phyloP scores from a whole-genome alignment of 2,797 vertebrate species.

The Lindbergichthys nudifrons region DNA sequence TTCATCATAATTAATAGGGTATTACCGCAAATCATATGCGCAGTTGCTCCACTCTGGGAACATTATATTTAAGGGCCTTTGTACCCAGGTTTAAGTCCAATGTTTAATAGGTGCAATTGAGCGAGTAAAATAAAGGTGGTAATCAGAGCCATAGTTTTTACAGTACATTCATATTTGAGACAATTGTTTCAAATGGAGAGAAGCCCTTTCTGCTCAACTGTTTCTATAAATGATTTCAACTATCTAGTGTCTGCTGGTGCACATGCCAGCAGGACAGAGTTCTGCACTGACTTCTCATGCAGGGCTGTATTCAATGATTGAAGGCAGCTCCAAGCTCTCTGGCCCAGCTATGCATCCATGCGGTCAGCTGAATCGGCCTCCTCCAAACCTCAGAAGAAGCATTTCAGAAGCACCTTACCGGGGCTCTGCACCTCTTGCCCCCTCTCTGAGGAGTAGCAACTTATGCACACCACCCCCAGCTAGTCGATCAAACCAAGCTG shows the following conservation, averaged over 20 bases:
- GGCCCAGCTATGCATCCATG: slow-evolving; percentile 51
- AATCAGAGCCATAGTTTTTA: slow-evolving; percentile 15
- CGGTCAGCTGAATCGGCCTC: slow-evolving; percentile 53
- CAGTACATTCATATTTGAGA: slow-evolving; percentile 3
- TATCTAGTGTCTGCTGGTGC: slow-evolving; percentile 7
- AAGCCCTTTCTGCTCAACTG: not conserved
- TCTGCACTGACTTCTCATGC: slow-evolving; percentile 35
- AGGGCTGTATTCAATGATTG: slow-evolving; percentile 39
- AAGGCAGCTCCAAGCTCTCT: slow-evolving; percentile 47
- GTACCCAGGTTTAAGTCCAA: slow-evolving; percentile 5
- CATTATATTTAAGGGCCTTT: slow-evolving; percentile 18
- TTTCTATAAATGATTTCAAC: slow-evolving; percentile 8
- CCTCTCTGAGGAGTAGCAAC: slow-evolving; percentile 23
- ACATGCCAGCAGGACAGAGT: slow-evolving; percentile 4
- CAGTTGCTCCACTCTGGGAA: slow-evolving; percentile 33
- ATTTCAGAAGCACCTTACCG: slow-evolving; percentile 50
- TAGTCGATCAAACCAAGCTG: slow-evolving; percentile 17
- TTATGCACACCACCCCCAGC: slow-evolving; percentile 10
- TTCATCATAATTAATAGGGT: slow-evolving; percentile 56
- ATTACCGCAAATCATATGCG: slow-evolving; percentile 57
- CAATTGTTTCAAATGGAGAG: not conserved
- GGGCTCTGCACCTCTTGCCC: slow-evolving; percentile 29
- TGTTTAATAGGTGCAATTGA: slow-evolving; percentile 34
- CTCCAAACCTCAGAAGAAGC: slow-evolving; percentile 45
- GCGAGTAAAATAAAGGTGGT: slow-evolving; percentile 11